phyloP scores from a whole-genome alignment of 2,797 vertebrate species.

The Molothrus ater region DNA sequence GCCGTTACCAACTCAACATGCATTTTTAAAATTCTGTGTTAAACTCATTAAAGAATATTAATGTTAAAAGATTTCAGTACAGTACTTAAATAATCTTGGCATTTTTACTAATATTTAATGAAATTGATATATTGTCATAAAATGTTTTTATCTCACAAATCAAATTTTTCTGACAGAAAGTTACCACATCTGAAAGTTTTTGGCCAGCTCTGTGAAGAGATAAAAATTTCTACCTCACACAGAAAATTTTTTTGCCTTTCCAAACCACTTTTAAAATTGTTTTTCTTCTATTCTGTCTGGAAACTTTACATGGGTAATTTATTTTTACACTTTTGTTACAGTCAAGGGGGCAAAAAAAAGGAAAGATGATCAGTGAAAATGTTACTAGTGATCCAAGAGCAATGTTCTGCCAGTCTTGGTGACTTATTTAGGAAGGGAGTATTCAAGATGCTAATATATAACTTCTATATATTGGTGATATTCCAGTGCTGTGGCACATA shows the following conservation, averaged over 20 bases:
- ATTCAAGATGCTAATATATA: conserved; percentile 52
- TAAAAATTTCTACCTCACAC: neutral
- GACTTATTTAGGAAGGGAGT: conserved; percentile 32
- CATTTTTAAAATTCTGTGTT: neutral
- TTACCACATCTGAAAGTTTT: neutral
- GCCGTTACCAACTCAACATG: neutral
- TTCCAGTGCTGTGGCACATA: conserved; percentile 9
- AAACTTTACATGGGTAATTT: conserved; percentile 40
- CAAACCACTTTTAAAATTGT: neutral
- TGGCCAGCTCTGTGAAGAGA: neutral
- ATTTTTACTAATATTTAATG: conserved; percentile 24
- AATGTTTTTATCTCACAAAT: conserved; percentile 12
- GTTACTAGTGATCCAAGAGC: conserved; percentile 59
- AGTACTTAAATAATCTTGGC: neutral
- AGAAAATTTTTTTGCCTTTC: neutral
- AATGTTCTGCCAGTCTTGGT: conserved; percentile 37
- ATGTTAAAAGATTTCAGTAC: neutral
- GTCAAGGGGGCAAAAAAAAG: conserved; percentile 42
- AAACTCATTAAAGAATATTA: neutral
- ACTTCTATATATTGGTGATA: neutral
- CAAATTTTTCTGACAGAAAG: neutral
- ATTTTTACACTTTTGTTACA: conserved; percentile 63
- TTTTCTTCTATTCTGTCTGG: conserved; percentile 34
- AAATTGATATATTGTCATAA: neutral
- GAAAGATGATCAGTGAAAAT: conserved; percentile 45